Conservation (phyloP, 2,797 vertebrate species). For the Lateolabrax maculatus region DNA sequence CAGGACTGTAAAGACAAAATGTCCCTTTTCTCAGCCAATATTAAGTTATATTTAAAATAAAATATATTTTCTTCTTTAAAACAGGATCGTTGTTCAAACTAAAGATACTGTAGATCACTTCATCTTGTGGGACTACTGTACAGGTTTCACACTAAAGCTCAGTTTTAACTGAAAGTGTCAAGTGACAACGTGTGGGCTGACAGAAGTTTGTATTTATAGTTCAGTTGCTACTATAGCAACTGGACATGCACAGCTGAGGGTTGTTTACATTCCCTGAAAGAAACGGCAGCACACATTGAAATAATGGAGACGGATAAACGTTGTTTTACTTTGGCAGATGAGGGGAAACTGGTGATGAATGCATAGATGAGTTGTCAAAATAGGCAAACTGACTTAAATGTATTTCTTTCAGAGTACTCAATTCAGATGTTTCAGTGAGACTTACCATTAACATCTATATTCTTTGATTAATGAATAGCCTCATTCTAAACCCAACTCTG, state of each 20-base stretch:
- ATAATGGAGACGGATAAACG: background rate
- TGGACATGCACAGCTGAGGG: background rate
- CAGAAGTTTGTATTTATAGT: background rate
- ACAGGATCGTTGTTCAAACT: background rate
- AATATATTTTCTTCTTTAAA: too few species aligned
- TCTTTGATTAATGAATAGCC: background rate
- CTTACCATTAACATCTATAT: background rate
- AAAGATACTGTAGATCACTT: background rate
- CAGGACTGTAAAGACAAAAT: background rate
- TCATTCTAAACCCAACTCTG: background rate
- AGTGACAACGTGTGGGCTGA: background rate
- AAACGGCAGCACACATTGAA: background rate
- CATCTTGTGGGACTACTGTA: background rate
- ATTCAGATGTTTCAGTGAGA: background rate
- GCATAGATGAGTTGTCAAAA: too few species aligned
- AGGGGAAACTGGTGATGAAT: background rate
- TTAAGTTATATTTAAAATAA: background rate
- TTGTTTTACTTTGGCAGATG: background rate
- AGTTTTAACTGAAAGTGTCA: background rate
- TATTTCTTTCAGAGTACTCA: background rate
- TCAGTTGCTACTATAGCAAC: conserved; percentile 7
- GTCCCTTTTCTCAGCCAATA: background rate
- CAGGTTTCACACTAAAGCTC: background rate
- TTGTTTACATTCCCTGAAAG: background rate
- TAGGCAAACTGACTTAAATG: background rate